Percentiles rank a stretch among this genome's conserved stretches.
These are phyloP conservation scores for Zelostemma sp. DNA, from an alignment of 1,140 invertebrate species.

Conservation along the genomic window DNA sequence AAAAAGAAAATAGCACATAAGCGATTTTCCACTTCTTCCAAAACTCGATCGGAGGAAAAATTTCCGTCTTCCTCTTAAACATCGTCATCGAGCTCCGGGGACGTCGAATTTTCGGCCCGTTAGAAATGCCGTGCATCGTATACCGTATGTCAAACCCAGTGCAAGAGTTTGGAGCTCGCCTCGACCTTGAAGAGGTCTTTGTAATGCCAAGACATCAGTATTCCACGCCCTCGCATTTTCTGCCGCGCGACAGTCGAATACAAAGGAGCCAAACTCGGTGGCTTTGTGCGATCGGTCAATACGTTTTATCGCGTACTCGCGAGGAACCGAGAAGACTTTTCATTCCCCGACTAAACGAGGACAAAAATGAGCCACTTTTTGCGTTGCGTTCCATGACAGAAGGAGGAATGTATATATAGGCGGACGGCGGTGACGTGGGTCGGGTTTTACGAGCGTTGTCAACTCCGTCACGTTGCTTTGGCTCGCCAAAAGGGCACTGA, in stretches of 20 bases:
- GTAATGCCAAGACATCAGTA: slow-evolving; percentile 59
- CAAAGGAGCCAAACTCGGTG: slow-evolving; percentile 44
- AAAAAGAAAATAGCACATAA: too few species aligned
- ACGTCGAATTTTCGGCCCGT: slow-evolving; percentile 29
- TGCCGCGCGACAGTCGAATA: slow-evolving; percentile 54
- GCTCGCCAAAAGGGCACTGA: slow-evolving; percentile 30
- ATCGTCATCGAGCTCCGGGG: too few species aligned
- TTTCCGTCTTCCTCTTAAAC: too few species aligned
- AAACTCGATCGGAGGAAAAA: too few species aligned
- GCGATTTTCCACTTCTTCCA: too few species aligned
- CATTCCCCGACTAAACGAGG: too few species aligned
- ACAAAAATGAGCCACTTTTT: too few species aligned
- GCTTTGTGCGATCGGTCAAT: slow-evolving; percentile 54
- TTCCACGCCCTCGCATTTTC: slow-evolving; percentile 61
- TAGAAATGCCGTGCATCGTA: slow-evolving; percentile 30
- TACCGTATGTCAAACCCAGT: too few species aligned
- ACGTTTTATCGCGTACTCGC: slow-evolving; percentile 54
- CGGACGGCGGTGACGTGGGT: slow-evolving; percentile 31
- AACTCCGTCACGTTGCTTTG: slow-evolving; percentile 31
- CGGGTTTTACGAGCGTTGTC: slow-evolving; percentile 28
- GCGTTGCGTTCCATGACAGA: too few species aligned
- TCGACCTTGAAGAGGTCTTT: slow-evolving; percentile 64
- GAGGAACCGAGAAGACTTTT: too few species aligned
- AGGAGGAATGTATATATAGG: too few species aligned
- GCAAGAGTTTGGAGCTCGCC: slow-evolving; percentile 53